Percentiles rank a stretch among this genome's conserved stretches.
These are phyloP conservation scores for Nebria ingens DNA, from an alignment of 1,140 invertebrate species.

Conservation along the genomic window DNA sequence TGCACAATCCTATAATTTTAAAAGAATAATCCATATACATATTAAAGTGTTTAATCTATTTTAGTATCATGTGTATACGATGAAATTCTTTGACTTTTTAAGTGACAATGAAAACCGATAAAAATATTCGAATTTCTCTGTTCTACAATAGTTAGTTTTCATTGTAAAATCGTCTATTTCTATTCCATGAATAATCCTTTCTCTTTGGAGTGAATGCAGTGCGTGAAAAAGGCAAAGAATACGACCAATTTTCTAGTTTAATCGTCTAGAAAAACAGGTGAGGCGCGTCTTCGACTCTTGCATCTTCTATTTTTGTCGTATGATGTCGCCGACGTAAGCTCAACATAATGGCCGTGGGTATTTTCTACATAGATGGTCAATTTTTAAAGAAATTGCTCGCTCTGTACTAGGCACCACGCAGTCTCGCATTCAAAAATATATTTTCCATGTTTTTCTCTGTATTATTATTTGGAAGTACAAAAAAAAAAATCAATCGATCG, in stretches of 20 bases:
- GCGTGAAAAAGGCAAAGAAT: background rate
- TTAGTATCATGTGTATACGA: too few species aligned
- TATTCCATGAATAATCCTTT: background rate
- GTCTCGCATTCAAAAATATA: background rate
- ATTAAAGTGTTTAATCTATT: too few species aligned
- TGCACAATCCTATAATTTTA: too few species aligned
- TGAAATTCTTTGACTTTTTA: too few species aligned
- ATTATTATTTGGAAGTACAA: too few species aligned
- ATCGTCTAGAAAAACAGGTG: constrained; percentile 8
- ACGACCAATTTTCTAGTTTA: background rate
- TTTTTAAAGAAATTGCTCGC: background rate
- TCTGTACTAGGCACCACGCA: constrained; percentile 1
- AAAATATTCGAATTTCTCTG: too few species aligned
- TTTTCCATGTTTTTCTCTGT: background rate
- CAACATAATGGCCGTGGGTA: constrained; percentile 4
- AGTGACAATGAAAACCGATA: too few species aligned
- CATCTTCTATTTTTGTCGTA: background rate
- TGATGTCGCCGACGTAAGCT: background rate
- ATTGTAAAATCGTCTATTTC: too few species aligned
- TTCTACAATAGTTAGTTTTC: too few species aligned
- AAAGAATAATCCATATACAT: too few species aligned
- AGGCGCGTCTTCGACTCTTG: background rate
- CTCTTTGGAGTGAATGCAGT: background rate
- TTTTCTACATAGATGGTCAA: constrained; percentile 8
- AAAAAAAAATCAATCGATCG: too few species aligned